A percentile compares a stretch with the other conserved stretches of the same genome.
Conservation (phyloP, 2,888 invertebrate species). For the Lagria hirta region DNA sequence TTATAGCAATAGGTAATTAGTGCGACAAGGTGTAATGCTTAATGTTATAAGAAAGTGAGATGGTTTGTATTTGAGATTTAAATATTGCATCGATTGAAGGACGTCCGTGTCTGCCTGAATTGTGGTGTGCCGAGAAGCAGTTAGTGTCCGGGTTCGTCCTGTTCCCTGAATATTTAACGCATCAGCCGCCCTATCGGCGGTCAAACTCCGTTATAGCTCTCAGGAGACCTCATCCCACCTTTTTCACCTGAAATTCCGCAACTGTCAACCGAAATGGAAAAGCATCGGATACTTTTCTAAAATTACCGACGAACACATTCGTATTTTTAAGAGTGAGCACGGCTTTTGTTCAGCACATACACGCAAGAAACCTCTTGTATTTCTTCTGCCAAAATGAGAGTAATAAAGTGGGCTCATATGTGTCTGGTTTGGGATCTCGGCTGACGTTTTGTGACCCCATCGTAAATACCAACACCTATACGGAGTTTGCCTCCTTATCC, state of each 20-base stretch:
- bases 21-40: no score
- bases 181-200: constrained; percentile 33
- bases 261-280: constrained; percentile 25
- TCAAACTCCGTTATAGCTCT: constrained; percentile 34
- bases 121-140: constrained; percentile 24
- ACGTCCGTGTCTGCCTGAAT: constrained; percentile 22
- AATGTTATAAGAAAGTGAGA: no score
- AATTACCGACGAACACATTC: constrained; percentile 12
- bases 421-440: constrained; percentile 35
- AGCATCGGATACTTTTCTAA: constrained; percentile 16
- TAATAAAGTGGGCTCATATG: constrained; percentile 42
- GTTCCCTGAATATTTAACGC: constrained; percentile 36
- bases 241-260: constrained; percentile 21
- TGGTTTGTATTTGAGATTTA: constrained; percentile 15
- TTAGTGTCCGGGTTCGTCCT: constrained; percentile 32
- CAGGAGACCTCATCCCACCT: constrained; percentile 26
- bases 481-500: constrained; percentile 32
- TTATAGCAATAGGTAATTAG: no score
- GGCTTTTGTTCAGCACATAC: constrained; percentile 8
- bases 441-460: constrained; percentile 34
- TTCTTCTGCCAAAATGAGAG: constrained; percentile 35
- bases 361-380: constrained; percentile 15
- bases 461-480: constrained; percentile 40
- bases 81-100: constrained; percentile 23
- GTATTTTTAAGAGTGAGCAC: constrained; percentile 12